phyloP scores from a whole-genome alignment of 2,113 vertebrate genomes.

The Xiphorhynchus elegans region DNA sequence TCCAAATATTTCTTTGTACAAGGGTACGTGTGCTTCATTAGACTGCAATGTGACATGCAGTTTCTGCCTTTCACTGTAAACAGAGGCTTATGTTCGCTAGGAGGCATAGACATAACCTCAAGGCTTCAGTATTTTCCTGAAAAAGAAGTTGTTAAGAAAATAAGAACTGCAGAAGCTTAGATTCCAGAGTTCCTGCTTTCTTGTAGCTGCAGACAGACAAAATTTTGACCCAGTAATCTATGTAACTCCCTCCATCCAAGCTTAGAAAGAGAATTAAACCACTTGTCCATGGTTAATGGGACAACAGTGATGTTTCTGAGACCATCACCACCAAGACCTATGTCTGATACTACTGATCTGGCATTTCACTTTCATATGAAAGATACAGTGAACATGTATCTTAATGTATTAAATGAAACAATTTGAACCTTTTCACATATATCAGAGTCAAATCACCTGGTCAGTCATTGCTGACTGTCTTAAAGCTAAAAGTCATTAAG shows the following conservation, averaged over 20 bases:
- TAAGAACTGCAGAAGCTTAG: background rate
- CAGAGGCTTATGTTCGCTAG: background rate
- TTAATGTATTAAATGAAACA: background rate
- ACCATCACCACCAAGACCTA: background rate
- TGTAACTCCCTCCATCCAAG: background rate
- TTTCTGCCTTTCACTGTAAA: background rate
- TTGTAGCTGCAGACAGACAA: background rate
- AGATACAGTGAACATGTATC: background rate
- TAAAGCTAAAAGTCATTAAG: background rate
- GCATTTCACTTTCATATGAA: background rate
- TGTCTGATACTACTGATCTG: background rate
- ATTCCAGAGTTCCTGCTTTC: background rate
- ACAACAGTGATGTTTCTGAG: background rate
- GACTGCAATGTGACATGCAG: accelerated
- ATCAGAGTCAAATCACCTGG: background rate
- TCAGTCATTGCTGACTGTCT: background rate
- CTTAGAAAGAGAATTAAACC: background rate
- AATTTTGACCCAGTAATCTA: background rate
- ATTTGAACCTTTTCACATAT: background rate
- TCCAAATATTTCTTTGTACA: background rate
- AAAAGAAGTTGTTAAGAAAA: background rate
- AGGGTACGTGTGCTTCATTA: background rate
- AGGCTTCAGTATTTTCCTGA: background rate
- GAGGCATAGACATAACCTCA: background rate
- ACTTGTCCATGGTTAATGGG: background rate